A percentile compares a stretch with the other conserved stretches of the same genome.
phyloP scores from a whole-genome alignment of 2,888 invertebrate species.

The Mesorhabditis belari region DNA sequence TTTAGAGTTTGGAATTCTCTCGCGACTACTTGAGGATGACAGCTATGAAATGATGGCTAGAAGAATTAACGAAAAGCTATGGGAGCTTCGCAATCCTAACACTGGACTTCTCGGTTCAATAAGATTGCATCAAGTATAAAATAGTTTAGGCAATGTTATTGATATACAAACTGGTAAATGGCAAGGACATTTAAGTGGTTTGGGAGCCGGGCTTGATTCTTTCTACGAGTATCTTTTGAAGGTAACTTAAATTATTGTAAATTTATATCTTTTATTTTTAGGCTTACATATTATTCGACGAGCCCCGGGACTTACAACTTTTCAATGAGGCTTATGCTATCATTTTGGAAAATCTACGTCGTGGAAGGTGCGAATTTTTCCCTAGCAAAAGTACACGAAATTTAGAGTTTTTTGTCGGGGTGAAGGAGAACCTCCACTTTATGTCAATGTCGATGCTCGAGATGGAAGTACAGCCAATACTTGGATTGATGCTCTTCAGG shows the following conservation, averaged over 20 bases:
- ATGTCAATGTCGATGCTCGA: constrained; percentile 65
- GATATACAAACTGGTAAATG: constrained; percentile 65
- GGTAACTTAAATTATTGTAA: not conserved
- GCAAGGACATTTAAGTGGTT: constrained; percentile 61
- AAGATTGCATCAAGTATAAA: not conserved
- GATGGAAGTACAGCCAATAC: constrained; percentile 62
- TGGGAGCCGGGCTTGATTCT: constrained; percentile 65
- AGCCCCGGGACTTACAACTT: constrained; percentile 59
- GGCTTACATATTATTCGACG: constrained; percentile 63
- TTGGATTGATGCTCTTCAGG: constrained; percentile 66
- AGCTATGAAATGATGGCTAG: constrained; percentile 63
- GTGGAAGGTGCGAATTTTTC: constrained; percentile 54
- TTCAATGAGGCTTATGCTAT: constrained; percentile 62
- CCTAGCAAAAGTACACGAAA: not conserved
- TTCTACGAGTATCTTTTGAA: constrained; percentile 65
- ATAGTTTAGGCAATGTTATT: constrained; percentile 60
- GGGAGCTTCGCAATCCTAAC: constrained; percentile 59
- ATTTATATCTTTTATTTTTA: not conserved
- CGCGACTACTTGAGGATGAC: constrained; percentile 60
- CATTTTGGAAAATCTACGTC: constrained; percentile 61
- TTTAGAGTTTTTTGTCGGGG: constrained; percentile 51
- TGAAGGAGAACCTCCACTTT: constrained; percentile 62
- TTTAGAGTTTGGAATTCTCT: constrained; percentile 35
- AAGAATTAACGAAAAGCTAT: constrained; percentile 60
- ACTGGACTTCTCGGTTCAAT: constrained; percentile 62